These are phyloP conservation scores for Lasius platythorax DNA, from an alignment of 2,888 invertebrate species.

Conservation along the genomic window DNA sequence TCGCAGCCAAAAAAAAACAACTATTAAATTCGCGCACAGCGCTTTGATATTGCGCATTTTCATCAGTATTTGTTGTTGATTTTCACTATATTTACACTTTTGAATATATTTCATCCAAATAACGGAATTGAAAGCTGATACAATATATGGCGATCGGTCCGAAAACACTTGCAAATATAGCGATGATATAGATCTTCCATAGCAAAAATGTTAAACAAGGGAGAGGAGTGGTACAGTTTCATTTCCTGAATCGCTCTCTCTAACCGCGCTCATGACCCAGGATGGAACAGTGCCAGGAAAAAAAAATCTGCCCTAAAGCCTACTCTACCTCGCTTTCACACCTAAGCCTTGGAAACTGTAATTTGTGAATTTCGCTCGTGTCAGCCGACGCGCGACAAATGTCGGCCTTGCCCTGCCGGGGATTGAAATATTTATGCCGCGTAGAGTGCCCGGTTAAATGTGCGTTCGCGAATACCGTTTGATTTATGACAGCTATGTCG, in stretches of 20 bases:
- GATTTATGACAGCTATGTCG: slow-evolving; percentile 59
- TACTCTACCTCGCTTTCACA: not conserved
- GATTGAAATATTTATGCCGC: slow-evolving; percentile 63
- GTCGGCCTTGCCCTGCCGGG: slow-evolving; percentile 39
- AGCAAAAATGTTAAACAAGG: slow-evolving; percentile 44
- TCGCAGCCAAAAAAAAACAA: not conserved
- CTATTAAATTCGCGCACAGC: not conserved
- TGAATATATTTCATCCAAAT: slow-evolving; percentile 23
- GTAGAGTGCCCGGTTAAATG: slow-evolving; percentile 42
- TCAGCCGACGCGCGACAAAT: slow-evolving; percentile 57
- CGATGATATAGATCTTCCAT: slow-evolving; percentile 15
- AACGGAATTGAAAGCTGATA: slow-evolving; percentile 37
- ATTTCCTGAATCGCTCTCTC: slow-evolving; percentile 29
- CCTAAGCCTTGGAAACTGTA: slow-evolving; percentile 55
- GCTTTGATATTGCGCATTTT: slow-evolving; percentile 28
- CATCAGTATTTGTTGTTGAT: slow-evolving; percentile 31
- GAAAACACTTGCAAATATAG: slow-evolving; percentile 21
- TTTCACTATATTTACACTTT: slow-evolving; percentile 18
- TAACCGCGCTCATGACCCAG: slow-evolving; percentile 11
- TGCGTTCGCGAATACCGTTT: slow-evolving; percentile 51
- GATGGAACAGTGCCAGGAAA: slow-evolving; percentile 63
- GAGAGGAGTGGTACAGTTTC: slow-evolving; percentile 3
- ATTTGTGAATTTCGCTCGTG: slow-evolving; percentile 60
- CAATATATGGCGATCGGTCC: not conserved
- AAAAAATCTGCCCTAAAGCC: slow-evolving; percentile 62